Conservation (phyloP, 2,888 invertebrate species). For the Synergus gifuensis region DNA sequence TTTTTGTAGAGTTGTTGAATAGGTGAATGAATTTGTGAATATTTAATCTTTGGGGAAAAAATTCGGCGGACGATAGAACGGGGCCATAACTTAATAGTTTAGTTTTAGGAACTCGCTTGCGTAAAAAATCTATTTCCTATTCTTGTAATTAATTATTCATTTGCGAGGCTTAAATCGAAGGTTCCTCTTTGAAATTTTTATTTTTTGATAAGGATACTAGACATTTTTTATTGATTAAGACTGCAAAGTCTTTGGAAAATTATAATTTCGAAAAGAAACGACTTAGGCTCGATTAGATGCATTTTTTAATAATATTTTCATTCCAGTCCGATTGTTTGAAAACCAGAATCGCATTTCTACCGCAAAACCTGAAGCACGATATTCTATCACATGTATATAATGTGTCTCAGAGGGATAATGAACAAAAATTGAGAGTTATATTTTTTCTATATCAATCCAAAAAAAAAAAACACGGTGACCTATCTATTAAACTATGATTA, state of each 20-base stretch:
- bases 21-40: slow-evolving; percentile 10
- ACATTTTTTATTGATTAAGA: background rate
- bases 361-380: slow-evolving; percentile 65
- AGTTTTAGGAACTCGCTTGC: slow-evolving; percentile 65
- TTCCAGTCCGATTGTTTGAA: slow-evolving; percentile 39
- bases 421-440: slow-evolving; percentile 74
- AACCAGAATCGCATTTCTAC: slow-evolving; percentile 65
- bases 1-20: slow-evolving; percentile 52
- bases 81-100: slow-evolving; percentile 53
- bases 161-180: slow-evolving; percentile 59
- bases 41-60: background rate
- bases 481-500: slow-evolving; percentile 70
- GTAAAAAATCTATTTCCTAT: slow-evolving; percentile 49
- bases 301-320: background rate
- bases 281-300: background rate
- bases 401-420: slow-evolving; percentile 67
- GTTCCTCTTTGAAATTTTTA: slow-evolving; percentile 12
- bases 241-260: background rate
- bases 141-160: slow-evolving; percentile 58
- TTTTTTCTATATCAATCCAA: slow-evolving; percentile 76
- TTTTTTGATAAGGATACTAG: background rate
- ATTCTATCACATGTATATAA: slow-evolving; percentile 76
- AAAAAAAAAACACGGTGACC: slow-evolving; percentile 71
- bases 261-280: background rate
- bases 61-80: slow-evolving; percentile 15